phyloP scores from a whole-genome alignment of 2,888 invertebrate genomes.

The Ommatoiulus sabulosus region DNA sequence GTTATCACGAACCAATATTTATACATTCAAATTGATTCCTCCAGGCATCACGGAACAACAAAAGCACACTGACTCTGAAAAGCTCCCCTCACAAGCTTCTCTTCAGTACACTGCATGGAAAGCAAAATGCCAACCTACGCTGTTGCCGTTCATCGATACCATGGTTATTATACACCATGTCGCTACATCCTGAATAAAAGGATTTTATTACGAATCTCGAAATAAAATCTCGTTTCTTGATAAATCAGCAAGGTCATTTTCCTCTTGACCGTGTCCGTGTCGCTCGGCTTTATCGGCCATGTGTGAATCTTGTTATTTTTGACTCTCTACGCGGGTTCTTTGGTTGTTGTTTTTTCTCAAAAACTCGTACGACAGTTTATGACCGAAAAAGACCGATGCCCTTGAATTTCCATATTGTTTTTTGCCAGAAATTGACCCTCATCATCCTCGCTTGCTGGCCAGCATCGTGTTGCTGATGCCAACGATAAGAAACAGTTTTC shows the following conservation, averaged over 20 bases:
- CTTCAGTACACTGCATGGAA: not conserved
- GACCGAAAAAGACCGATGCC: not conserved
- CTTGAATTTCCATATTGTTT: slow-evolving; percentile 9
- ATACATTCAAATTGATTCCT: too few species aligned
- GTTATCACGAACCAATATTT: too few species aligned
- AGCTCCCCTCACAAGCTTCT: not conserved
- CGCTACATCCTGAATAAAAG: not conserved
- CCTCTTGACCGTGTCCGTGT: not conserved
- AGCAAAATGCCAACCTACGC: too few species aligned
- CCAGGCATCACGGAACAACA: too few species aligned
- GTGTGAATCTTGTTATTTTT: not conserved
- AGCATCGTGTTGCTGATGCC: not conserved
- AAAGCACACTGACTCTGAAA: not conserved
- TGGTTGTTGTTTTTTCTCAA: not conserved
- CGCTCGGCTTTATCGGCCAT: not conserved
- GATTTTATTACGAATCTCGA: not conserved
- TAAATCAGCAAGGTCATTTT: not conserved
- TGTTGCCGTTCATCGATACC: too few species aligned
- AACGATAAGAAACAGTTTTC: not conserved
- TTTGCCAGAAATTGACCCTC: not conserved
- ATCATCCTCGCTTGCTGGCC: not conserved
- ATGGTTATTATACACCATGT: too few species aligned
- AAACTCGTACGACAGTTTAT: not conserved
- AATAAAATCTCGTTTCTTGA: not conserved
- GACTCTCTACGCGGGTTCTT: not conserved